These are phyloP conservation scores for Upupa epops DNA, from an alignment of 2,113 vertebrate genomes.

Conservation along the genomic window DNA sequence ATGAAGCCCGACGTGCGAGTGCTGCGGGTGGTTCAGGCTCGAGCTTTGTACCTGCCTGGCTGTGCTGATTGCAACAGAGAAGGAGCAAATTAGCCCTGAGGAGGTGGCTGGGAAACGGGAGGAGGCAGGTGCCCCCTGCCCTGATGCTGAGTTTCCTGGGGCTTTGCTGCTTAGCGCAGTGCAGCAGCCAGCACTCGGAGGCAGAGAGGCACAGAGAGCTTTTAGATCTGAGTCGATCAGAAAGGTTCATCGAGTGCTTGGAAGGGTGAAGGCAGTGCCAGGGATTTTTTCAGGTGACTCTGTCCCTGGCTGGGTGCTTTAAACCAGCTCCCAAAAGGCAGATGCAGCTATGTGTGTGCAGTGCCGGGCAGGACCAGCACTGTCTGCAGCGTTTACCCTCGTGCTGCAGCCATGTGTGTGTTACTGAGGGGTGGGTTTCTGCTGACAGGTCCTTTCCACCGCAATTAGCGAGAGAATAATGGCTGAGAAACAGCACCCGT, in stretches of 20 bases:
- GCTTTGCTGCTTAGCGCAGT: not conserved
- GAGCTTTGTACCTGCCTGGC: not conserved
- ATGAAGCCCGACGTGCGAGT: not conserved
- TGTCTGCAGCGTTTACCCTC: conserved; percentile 12
- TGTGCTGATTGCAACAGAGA: not conserved
- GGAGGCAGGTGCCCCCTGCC: not conserved
- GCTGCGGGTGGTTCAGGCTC: not conserved
- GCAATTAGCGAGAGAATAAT: conserved; percentile 64
- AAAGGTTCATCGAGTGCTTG: not conserved
- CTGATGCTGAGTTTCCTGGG: not conserved
- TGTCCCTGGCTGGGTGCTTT: not conserved
- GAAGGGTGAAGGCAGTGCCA: not conserved
- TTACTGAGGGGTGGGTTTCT: conserved; percentile 43
- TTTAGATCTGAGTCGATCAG: not conserved
- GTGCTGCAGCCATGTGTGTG: conserved; percentile 33
- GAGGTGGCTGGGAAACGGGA: conserved; percentile 12
- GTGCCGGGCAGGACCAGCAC: not conserved
- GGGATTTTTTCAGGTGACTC: not conserved
- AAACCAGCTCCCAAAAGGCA: not conserved
- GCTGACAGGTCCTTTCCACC: conserved; percentile 65
- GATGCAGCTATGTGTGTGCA: not conserved
- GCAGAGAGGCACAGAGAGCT: not conserved
- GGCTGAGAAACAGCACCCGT: conserved; percentile 46
- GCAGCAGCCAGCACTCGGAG: not conserved
- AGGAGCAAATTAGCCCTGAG: not conserved